A percentile compares a stretch with the other conserved stretches of the same genome.
Conservation (phyloP, 2,888 invertebrate genomes). For the Sceliomorpha sp. region DNA sequence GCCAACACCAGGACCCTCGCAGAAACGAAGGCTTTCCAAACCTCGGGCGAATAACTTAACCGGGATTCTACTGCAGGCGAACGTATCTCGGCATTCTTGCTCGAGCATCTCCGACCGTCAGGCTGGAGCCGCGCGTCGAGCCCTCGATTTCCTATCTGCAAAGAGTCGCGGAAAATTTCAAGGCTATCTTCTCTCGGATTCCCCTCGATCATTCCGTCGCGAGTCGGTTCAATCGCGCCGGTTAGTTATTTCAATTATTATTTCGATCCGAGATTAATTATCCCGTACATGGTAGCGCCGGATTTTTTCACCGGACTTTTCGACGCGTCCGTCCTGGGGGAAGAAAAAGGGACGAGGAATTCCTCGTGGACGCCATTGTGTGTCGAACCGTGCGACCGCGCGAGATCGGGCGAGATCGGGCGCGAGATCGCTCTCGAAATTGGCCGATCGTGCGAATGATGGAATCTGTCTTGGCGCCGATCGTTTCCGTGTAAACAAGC, state of each 20-base stretch:
- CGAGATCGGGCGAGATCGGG: slow-evolving; percentile 5
- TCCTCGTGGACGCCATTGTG: slow-evolving; percentile 43
- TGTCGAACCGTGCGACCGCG: slow-evolving; percentile 40
- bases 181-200: slow-evolving; percentile 12
- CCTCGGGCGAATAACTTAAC: too few relatives aligned
- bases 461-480: slow-evolving; percentile 52
- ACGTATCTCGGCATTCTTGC: slow-evolving; percentile 7
- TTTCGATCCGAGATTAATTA: slow-evolving; percentile 4
- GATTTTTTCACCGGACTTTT: too few relatives aligned
- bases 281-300: not conserved
- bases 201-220: slow-evolving; percentile 8
- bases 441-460: slow-evolving; percentile 56
- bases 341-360: slow-evolving; percentile 36
- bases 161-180: slow-evolving; percentile 16
- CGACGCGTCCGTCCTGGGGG: too few relatives aligned
- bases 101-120: slow-evolving; percentile 2
- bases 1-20: too few relatives aligned
- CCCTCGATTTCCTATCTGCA: slow-evolving; percentile 12
- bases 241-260: slow-evolving; percentile 16
- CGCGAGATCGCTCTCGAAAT: slow-evolving; percentile 18
- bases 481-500: slow-evolving; percentile 57
- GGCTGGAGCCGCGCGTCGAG: slow-evolving; percentile 1
- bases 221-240: slow-evolving; percentile 9
- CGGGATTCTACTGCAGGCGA: slow-evolving; percentile 1
- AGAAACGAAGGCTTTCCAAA: too few relatives aligned